Conservation (phyloP, 2,888 invertebrate species). For the Panzeria rudis region DNA sequence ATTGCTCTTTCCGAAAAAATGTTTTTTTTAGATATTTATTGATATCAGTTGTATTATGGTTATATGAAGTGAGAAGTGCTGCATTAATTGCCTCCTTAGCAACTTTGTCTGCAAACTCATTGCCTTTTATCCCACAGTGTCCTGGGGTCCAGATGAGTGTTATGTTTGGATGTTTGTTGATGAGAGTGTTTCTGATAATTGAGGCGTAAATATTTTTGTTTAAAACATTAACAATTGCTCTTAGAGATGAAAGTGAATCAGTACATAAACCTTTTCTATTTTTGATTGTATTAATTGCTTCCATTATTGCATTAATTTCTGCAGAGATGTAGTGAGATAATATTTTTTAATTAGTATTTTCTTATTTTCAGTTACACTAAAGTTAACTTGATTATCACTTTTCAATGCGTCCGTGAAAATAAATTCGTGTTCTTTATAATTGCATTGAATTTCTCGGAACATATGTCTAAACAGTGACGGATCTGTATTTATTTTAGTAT, state of each 20-base stretch:
- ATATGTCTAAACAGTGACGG: too few species aligned
- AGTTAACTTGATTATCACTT: neutral
- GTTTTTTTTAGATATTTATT: neutral
- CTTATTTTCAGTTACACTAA: neutral
- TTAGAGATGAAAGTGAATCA: conserved; percentile 8
- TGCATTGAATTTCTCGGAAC: too few species aligned
- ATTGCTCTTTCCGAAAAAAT: neutral
- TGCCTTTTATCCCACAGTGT: conserved; percentile 1
- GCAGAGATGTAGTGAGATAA: conserved; percentile 2
- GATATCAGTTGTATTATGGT: neutral
- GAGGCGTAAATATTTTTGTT: conserved; percentile 6
- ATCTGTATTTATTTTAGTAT: too few species aligned
- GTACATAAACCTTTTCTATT: conserved; percentile 1
- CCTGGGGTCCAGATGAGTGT: conserved; percentile 25
- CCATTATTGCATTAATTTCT: conserved; percentile 24
- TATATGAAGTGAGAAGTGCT: neutral
- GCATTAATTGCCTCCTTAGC: neutral
- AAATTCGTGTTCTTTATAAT: too few species aligned
- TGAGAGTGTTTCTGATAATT: conserved; percentile 4
- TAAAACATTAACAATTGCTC: neutral
- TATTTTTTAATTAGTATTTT: neutral
- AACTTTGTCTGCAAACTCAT: conserved; percentile 5
- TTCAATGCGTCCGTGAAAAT: conserved; percentile 9
- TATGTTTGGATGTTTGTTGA: neutral
- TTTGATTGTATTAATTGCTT: neutral